These are phyloP conservation scores for Myopa tessellatipennis DNA, from an alignment of 2,888 invertebrate species.

Conservation along the genomic window DNA sequence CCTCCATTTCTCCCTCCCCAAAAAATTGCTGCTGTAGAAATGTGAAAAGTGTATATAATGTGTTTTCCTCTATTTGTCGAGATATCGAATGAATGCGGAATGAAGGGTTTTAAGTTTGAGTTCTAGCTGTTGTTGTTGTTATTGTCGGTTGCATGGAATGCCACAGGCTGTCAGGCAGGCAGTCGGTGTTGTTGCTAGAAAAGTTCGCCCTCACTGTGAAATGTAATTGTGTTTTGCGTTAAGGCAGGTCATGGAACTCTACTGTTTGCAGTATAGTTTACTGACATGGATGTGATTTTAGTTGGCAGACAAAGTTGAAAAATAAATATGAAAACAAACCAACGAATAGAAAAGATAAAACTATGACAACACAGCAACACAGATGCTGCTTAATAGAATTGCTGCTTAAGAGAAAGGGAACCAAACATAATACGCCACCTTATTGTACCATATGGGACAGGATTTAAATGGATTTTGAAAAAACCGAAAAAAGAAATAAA, in stretches of 20 bases:
- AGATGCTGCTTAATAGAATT: background rate
- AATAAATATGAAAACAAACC: background rate
- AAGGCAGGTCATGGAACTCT: conserved; percentile 53
- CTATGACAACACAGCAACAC: background rate
- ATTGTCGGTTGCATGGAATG: background rate
- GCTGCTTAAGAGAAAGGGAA: background rate
- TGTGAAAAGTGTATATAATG: background rate
- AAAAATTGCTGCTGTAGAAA: no score
- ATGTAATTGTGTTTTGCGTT: conserved; percentile 46
- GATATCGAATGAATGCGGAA: conserved; percentile 23
- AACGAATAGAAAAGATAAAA: background rate
- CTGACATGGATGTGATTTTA: conserved; percentile 5
- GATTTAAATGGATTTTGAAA: no score
- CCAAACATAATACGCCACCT: background rate
- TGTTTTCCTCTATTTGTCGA: conserved; percentile 23
- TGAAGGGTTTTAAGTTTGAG: background rate
- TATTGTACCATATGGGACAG: no score
- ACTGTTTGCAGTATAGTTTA: background rate
- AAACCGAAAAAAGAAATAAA: background rate
- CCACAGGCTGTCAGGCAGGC: background rate
- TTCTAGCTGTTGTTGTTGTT: no score
- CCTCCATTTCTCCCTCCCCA: no score
- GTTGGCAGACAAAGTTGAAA: conserved; percentile 9
- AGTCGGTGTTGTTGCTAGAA: background rate
- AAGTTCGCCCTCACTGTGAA: conserved; percentile 9